Evolutionary conservation across 2,888 invertebrate species (phyloP), one percentile per base, ranked within the genome.

Genomic region (Epinotia brunnichana): DNA sequence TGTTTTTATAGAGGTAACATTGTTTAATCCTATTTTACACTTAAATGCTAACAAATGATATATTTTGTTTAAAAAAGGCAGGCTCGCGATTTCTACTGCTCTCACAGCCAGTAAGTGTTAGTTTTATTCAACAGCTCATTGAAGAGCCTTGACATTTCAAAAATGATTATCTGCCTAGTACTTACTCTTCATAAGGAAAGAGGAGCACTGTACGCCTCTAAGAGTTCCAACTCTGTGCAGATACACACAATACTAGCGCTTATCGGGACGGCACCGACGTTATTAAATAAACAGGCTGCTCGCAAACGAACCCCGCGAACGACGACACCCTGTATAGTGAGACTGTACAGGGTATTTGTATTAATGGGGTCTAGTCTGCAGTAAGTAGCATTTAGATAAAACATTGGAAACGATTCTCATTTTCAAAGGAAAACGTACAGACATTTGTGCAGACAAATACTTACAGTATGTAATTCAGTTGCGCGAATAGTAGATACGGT

Each of bases 261-360:
- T 90, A 91, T 90, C 90, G 83, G 84, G 75, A 81, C 84, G 81
- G 84, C 82, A 83, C 90, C 76, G 87, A 87, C 85, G 87, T 88
- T 90, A 90, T 90, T 91, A 90, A 90, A 90, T 91, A 91, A 90
- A 90, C 90, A 90, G 83, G 78, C 79, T 81, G 76, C 78, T 81
- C 76, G 70, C 71, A 72, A 73, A 75, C 77, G 80, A 81, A 82
- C 83, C 85, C 84, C 81, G 80, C 54, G 70, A 67, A 66, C 51
- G 69, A 39, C 51, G 35, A 48, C 71, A 72, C 56, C 61, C 78
- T 80, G 79, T 84, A 79, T 80, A 81, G 78, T 83, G 73, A 78
- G 81, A 83, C 81, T 82, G 83, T 79, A 84, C 78, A 80, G 77
- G 56, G 1, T 56, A 54, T 5, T 66, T 21, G 11, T 41, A 41